Base-by-base conservation (phyloP, 1,140 invertebrate genomes). In the Lycorma delicatula region DNA sequence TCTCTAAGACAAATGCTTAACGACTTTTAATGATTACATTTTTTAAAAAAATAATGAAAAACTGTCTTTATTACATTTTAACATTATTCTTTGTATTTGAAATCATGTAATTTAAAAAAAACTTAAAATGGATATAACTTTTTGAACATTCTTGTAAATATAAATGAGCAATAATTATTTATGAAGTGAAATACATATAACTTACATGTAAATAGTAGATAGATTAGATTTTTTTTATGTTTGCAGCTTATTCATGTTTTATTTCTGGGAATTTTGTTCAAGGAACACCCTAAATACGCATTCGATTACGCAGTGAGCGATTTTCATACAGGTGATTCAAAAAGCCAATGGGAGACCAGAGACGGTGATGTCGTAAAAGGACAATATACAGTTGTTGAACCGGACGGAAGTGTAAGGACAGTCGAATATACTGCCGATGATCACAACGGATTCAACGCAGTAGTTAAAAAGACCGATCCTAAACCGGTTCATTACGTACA, bases 251-350 rank as follows among this genome's bases (percentile, higher is more conserved):
- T 38, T 38, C 7, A 38, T 38, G 13, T 3, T 41, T 5, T 16
- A n/a, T 41, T 3, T 11, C 6, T 18, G 41, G 7, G 5, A 7
- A 11, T 44, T 44, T 7, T 13, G 13, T 50, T 11, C 1, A 31
- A 62, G 60, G 66, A 41, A n/a, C 55, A 66, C 38, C 70, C 71
- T 9, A 67, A 72, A 12, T 80, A 81, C 62, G 70, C 72, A 46
- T 81, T 72, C 65, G 75, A 76, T 52, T 81, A 81, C 64, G 73
- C 72, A 12, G 78, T 81, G 2, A 71, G 75, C 61, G 78, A 80
- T 56, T 73, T 73, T 3, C 66, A 74, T 27, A 78, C 76, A 1
- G 74, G 73, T 26, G 79, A 80, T 66, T 69, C 73, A 28, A 77
- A 78, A 55, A 68, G 62, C 25, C 74, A 77, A 54, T 75, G 74